Base-by-base conservation (phyloP, 2,888 invertebrate species). In the Caenorhabditis sulstoni region DNA sequence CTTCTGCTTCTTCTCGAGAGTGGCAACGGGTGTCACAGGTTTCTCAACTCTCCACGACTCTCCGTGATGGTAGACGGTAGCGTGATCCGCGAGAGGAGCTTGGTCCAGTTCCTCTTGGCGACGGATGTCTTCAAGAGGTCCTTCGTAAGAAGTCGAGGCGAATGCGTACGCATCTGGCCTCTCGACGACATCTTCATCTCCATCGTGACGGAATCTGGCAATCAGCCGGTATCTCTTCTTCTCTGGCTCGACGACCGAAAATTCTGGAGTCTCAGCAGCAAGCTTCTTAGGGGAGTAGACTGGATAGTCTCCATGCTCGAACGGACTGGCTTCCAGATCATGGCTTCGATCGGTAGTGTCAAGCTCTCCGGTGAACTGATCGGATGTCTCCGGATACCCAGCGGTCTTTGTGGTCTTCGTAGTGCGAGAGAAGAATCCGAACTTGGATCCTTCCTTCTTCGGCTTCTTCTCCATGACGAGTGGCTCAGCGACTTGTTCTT, bases 101-200 rank as follows among this genome's bases (percentile, higher is more conserved):
- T 66, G 62, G 18, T 73, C 65, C 18, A 77, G 22, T 29, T 78
- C 73, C 14, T 55, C 55, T 16, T 70, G 53, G 12, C 74, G 61
- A 39, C 12, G 8, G 35, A 41, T 70, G 3, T 74, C 73, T 14
- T 77, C 77, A 5, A 81, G 50, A 37, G 67, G 74, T 37, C 82
- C 83, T 0, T 81, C 83, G 53, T 81, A 81, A 12, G 67, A 44
- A 11, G 81, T 66, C 9, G 76, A 59, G 35, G 73, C 62, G 23
- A 79, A 58, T 8, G 50, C 59, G 44, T 81, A 83, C 11, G 50
- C 44, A 39, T 62, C 76, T 45, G 83, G 79, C 39, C 76, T 75
- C 16, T 81, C 79, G 23, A 76, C 74, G 8, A 59, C 71, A 9
- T 81, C 83, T 59, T 81, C 83, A 9, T 83, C 81, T 16, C 81